Evolutionary conservation across 2,888 invertebrate species (phyloP), one percentile per base, ranked within the genome.

Genomic region (Cataglyphis albicans): DNA sequence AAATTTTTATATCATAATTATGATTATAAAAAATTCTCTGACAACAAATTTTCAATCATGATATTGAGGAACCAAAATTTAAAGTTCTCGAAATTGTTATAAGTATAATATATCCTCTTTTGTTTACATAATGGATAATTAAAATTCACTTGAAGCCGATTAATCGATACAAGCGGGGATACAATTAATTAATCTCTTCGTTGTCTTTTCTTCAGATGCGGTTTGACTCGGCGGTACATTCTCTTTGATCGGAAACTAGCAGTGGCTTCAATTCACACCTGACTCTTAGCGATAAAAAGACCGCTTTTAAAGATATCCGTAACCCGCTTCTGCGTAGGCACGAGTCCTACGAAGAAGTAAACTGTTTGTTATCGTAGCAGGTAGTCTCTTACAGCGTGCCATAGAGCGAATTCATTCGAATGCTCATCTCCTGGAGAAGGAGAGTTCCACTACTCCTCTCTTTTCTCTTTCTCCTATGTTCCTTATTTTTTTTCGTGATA

Each of bases 211-310:
- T 63, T 57, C 38, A 29, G 41, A 48, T 25, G 61, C 64, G 63
- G 32, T 15, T 55, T 55, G 32, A 32, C 68, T 82, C 85, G 82
- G 84, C 84, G 41, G 59, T 35, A 25, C 44, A 38, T 52, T 70
- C 41, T 78, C 89, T 90, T 90, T 88, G 90, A 91, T 88, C 89
- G 81, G 6, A 84, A 81, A 32, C 44, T 76, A 87, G 83, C 86
- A 80, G 86, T 89, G 88, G 89, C 84, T 86, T 89, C 89, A 89
- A 91, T 93, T 92, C 91, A 93, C 92, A 92, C 93, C 91, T 92
- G 91, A 91, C 91, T 90, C 89, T 90, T 86, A 86, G 84, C 89
- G 92, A 90, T 91, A 93, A 92, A 89, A 88, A 52, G n/a, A 84
- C 86, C 83, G 85, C 88, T 89, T 91, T 86, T 89, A 88, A 89